Conservation (phyloP, 2,888 invertebrate species). For the Acrobeloides nanus region DNA sequence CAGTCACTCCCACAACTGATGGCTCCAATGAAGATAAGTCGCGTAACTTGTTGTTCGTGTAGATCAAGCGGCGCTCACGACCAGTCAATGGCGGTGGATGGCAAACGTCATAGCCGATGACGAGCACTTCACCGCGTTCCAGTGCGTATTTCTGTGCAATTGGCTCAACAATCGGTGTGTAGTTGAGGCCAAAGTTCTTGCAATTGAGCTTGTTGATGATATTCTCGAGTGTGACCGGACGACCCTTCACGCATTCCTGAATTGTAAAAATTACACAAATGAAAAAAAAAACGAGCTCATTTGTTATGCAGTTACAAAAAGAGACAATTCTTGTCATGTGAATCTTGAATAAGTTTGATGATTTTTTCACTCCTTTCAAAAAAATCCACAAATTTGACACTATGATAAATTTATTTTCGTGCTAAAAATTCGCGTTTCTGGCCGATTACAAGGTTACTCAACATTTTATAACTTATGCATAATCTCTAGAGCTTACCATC, state of each 20-base stretch:
- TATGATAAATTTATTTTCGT: too few relatives aligned
- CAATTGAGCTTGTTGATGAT: constrained; percentile 25
- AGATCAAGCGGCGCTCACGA: background rate
- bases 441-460: too few relatives aligned
- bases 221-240: constrained; percentile 12
- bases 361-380: too few relatives aligned
- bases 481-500: too few relatives aligned
- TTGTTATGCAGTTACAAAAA: too few relatives aligned
- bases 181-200: constrained; percentile 25
- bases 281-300: too few relatives aligned
- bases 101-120: constrained; percentile 29
- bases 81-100: constrained; percentile 12
- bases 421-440: too few relatives aligned
- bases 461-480: too few relatives aligned
- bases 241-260: constrained; percentile 4
- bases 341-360: too few relatives aligned
- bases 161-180: constrained; percentile 15
- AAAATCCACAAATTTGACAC: too few relatives aligned
- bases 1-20: constrained; percentile 22
- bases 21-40: constrained; percentile 20
- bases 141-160: background rate
- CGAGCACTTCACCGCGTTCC: constrained; percentile 7
- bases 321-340: too few relatives aligned
- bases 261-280: too few relatives aligned
- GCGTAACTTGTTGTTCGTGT: background rate